Base-by-base conservation (phyloP, 2,797 vertebrate species). In the Paratrypauchen microcephalus region DNA sequence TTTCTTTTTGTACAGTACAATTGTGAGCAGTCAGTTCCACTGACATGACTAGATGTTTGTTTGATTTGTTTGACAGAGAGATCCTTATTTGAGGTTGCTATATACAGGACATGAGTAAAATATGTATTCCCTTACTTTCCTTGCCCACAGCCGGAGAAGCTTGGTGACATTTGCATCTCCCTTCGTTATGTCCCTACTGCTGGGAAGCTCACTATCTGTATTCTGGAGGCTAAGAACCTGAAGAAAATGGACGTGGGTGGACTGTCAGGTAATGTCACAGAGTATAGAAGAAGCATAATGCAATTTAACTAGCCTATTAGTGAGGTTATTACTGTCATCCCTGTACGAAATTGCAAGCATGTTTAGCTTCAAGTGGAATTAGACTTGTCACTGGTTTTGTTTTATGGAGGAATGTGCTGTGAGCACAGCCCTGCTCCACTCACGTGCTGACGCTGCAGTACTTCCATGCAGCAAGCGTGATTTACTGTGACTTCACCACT, bases 191-290 rank as follows among this genome's bases (percentile, higher is more conserved):
- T 99, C 80, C 97, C 97, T 77, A 99, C 97, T 0, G 97, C 97
- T 0, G 97, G 97, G 58, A 99, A 99, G 78, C 96, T 99, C 83
- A 98, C 97, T 2, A 97, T 99, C 86, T 98, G 97, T 73, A 98
- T 99, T 80, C 92, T 99, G 82, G 97, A 99, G 73, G 97, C 97
- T 73, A 99, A 99, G 93, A 99, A 99, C 88, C 93, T 99, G 82
- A 99, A 99, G 94, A 99, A 99, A 92, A 98, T 99, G 97, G 97
- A 99, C 39, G 97, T 98, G 0, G 96, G 97, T 0, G 97, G 97
- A 68, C 94, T 99, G 76, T 99, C 97, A 93, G 97, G 97, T 96
- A 75, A 24, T 24, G n/a, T 41, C 48, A 65, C 66, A 32, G 48
- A 73, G 11, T 54, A 21, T 65, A 70, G 71, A 28, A n/a, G 21